A percentile compares a stretch with the other conserved stretches of the same genome.
These are phyloP conservation scores for Platyura marginata DNA, from an alignment of 1,140 invertebrate genomes.

Conservation along the genomic window DNA sequence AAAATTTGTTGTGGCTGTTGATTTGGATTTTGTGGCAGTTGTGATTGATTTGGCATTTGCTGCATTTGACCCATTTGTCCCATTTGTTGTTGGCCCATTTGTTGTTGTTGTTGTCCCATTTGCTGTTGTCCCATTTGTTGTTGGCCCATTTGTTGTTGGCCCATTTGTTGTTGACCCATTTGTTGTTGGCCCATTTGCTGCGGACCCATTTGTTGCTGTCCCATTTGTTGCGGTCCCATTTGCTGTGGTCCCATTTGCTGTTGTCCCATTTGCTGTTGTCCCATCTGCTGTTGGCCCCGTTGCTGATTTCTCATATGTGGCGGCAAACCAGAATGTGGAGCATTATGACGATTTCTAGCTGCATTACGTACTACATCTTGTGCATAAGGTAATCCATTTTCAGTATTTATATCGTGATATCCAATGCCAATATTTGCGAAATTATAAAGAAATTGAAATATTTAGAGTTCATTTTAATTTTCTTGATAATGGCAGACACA, in stretches of 20 bases:
- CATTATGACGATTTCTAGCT: constrained; percentile 12
- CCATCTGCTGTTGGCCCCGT: constrained; percentile 12
- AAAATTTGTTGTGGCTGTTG: constrained; percentile 30
- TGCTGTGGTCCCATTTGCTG: background rate
- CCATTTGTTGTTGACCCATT: constrained; percentile 8
- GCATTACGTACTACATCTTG: constrained; percentile 24
- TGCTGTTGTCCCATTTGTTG: background rate
- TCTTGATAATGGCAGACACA: constrained; percentile 5
- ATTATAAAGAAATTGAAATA: background rate
- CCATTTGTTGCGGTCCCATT: constrained; percentile 4
- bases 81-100: background rate
- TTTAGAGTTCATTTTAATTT: constrained; percentile 1
- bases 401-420: constrained; percentile 3
- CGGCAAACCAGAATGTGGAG: constrained; percentile 20
- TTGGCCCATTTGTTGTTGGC: background rate
- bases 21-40: background rate
- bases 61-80: constrained; percentile 2
- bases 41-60: background rate
- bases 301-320: constrained; percentile 18
- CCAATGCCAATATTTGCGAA: constrained; percentile 3
- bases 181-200: constrained; percentile 16
- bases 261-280: constrained; percentile 1
- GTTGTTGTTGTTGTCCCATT: background rate
- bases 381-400: constrained; percentile 13
- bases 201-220: constrained; percentile 17